Evolutionary conservation across 2,888 invertebrate species (phyloP), one percentile per base, ranked within the genome.

Genomic region (Spodoptera picta): DNA sequence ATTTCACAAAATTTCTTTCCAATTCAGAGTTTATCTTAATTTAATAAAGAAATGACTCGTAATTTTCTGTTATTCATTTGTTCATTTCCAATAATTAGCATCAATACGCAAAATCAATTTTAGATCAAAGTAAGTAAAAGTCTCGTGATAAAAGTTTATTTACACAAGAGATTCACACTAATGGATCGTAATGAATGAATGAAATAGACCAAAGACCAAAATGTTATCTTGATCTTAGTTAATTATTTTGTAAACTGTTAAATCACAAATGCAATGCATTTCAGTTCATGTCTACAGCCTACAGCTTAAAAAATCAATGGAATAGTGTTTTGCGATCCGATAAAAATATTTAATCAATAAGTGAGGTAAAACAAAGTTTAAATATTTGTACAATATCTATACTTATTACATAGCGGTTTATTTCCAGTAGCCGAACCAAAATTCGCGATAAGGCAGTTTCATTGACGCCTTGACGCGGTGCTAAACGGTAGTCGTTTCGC

Each of bases 401-500:
- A 36, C 36, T 36, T 36, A 71, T 69, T 69, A 63, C 64, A 61
- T 64, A 57, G 56, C 66, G 77, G 82, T 84, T 85, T 86, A 86
- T 88, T 89, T 86, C 83, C 75, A 85, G 78, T 86, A 87, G 82
- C 82, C 67, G 81, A 79, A 66, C 69, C 50, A 63, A 80, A 79
- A 72, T 74, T 60, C 51, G 51, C 75, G 80, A 82, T 82, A 83
- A 81, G 81, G 71, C 83, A 88, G 87, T 89, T 82, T 83, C 71
- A 68, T 77, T 76, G 73, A 78, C 83, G 85, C 71, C 68, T 77
- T 76, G 73, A 78, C 83, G 85, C 81, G 79, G 77, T 82, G 81
- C 65, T 72, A 76, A 81, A 78, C 75, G 82, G 62, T 73, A 83
- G 84, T 84, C 84, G 87, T 87, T 81, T 73, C 64, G 77, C 69